phyloP scores from a whole-genome alignment of 2,888 invertebrate species.

The Synanthedon formicaeformis region DNA sequence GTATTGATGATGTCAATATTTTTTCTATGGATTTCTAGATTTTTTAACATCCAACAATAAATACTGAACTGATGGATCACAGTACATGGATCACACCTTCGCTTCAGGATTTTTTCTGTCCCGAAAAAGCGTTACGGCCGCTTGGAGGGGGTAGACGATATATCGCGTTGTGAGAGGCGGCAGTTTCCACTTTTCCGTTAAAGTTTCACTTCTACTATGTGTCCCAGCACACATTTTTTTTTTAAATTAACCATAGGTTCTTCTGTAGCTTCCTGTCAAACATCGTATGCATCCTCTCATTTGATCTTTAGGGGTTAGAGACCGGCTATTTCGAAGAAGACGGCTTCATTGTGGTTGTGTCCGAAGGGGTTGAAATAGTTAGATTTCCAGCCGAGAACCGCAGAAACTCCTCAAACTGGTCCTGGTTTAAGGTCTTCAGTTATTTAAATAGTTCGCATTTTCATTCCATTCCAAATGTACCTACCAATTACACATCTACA shows the following conservation, averaged over 20 bases:
- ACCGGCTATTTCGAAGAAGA: slow-evolving; percentile 74
- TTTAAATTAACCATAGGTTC: neutral
- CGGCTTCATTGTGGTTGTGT: slow-evolving; percentile 70
- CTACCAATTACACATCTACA: no score
- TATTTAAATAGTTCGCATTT: slow-evolving; percentile 40
- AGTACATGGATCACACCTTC: no score
- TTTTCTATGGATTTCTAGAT: no score
- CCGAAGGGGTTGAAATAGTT: slow-evolving; percentile 73
- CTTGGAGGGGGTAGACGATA: no score
- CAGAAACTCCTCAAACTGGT: slow-evolving; percentile 74
- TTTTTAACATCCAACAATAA: no score
- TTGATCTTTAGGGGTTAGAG: slow-evolving; percentile 65
- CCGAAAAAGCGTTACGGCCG: no score
- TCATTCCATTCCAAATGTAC: slow-evolving; percentile 43
- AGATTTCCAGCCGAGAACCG: slow-evolving; percentile 72
- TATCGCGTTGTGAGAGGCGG: no score
- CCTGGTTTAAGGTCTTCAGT: slow-evolving; percentile 76
- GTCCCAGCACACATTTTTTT: neutral
- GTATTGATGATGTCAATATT: no score
- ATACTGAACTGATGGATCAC: no score
- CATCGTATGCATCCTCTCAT: slow-evolving; percentile 46
- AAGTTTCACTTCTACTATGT: no score
- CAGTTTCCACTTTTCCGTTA: no score
- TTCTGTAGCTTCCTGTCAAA: slow-evolving; percentile 12
- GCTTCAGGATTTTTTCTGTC: no score